Evolutionary conservation across 2,797 vertebrate species (phyloP), one percentile per base, ranked within the genome.

Genomic region (Morus bassanus): DNA sequence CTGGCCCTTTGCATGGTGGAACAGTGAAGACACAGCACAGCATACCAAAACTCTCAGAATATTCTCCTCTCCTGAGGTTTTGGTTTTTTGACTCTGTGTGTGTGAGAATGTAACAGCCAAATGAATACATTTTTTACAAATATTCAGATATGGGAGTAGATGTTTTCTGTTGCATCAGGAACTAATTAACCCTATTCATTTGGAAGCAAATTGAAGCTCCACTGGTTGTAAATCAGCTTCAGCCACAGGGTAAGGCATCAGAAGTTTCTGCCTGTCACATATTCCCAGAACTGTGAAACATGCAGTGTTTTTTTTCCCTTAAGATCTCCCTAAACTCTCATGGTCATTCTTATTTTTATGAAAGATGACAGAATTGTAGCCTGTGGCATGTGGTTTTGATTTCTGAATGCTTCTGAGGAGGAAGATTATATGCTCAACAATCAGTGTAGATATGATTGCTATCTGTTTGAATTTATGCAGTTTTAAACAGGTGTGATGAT

Each of bases 161-260:
- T 88, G 37, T 57, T 65, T 88, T 85, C 63, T 75, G 18, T 82
- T 57, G 41, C 85, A 91, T 85, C 63, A 59, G 73, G 84, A 79
- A 53, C 27, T 95, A 57, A 85, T 89, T 76, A 92, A 54, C 31
- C 35, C 24, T 11, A 28, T 93, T 95, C 46, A 81, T 89, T 84
- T 94, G 48, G n/a, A 96, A 86, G 65, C 60, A 88, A 93, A 91
- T 48, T 85, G 68, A 96, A 94, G 69, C 63, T 96, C 85, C 91
- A 46, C 59, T 84, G 65, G 46, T 82, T 86, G 82, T 90, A 95
- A 95, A 92, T 89, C 92, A 50, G 21, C 73, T 91, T 92, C 68
- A 89, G 61, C 73, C 75, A 88, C 57, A 85, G 69, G 46, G n/a
- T 83, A 79, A 56, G 67, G 23, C 65, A 79, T 84, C 65, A 3